Conservation (phyloP, 1,140 invertebrate species). For the Phortica variegata region DNA sequence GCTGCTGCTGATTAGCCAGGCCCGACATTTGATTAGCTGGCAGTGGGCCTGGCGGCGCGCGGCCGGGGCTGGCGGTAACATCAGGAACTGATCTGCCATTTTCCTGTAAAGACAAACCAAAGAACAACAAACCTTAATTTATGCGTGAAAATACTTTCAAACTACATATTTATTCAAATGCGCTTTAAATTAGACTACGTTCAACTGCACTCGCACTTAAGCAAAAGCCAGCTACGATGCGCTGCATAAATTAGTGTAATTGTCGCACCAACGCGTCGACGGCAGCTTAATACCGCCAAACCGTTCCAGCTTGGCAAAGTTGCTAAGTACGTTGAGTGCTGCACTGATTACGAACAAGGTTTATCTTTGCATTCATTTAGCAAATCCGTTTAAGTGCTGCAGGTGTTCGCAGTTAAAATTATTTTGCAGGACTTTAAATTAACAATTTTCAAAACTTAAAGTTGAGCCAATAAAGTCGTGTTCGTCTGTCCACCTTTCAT, state of each 20-base stretch:
- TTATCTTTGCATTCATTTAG: constrained; percentile 46
- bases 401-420: no score
- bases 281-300: neutral
- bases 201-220: no score
- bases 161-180: constrained; percentile 15
- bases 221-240: constrained; percentile 19
- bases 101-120: constrained; percentile 64
- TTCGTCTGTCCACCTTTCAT: no score
- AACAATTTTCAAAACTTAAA: no score
- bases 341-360: constrained; percentile 44
- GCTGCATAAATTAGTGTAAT: constrained; percentile 42
- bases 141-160: constrained; percentile 28
- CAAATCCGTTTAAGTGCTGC: constrained; percentile 19
- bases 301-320: neutral
- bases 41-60: constrained; percentile 69
- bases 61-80: constrained; percentile 82
- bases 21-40: constrained; percentile 61
- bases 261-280: constrained; percentile 16
- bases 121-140: constrained; percentile 16
- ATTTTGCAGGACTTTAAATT: no score
- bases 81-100: constrained; percentile 85
- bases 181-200: no score
- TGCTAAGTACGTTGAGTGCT: constrained; percentile 23
- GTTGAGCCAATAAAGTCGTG: no score
- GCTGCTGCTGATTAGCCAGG: constrained; percentile 44